These are phyloP conservation scores for Silurus asotus DNA, from an alignment of 2,113 vertebrate species.

Conservation along the genomic window DNA sequence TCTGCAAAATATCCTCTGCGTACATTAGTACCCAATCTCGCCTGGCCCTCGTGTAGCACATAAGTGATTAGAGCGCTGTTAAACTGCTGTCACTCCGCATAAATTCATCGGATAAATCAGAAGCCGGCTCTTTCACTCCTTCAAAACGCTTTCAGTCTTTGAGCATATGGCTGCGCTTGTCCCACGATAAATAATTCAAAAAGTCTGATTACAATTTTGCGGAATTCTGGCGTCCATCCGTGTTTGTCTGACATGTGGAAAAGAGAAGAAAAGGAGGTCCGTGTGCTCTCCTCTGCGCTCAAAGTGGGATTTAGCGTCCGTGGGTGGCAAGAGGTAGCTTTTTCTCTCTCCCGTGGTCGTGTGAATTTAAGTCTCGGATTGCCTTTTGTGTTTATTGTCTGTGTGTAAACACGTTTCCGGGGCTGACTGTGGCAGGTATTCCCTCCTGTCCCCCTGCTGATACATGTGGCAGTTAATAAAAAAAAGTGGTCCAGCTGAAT, in stretches of 20 bases:
- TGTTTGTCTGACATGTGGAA: constrained; percentile 30
- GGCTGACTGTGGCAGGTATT: constrained; percentile 42
- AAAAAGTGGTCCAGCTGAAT: constrained; percentile 45
- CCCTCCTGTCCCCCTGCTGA: constrained; percentile 52
- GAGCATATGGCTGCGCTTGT: constrained; percentile 48
- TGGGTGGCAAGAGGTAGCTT: constrained; percentile 42
- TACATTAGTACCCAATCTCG: not conserved
- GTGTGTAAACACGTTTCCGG: constrained; percentile 48
- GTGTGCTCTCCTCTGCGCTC: constrained; percentile 31
- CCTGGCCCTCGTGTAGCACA: constrained; percentile 12
- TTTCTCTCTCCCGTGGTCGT: constrained; percentile 49
- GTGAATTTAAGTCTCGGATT: constrained; percentile 57
- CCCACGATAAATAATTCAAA: constrained; percentile 53
- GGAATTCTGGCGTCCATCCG: not conserved
- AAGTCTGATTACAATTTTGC: constrained; percentile 50
- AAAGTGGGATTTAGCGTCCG: constrained; percentile 46
- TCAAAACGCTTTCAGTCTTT: constrained; percentile 37
- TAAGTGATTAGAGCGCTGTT: constrained; percentile 51
- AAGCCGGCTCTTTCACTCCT: not conserved
- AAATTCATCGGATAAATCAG: constrained; percentile 49
- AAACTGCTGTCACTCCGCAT: constrained; percentile 51
- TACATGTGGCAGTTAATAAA: constrained; percentile 55
- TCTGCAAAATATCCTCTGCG: not conserved
- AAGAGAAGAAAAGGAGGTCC: constrained; percentile 3
- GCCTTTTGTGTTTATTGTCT: constrained; percentile 41